Evolutionary conservation across 1,140 invertebrate genomes (phyloP), one percentile per base, ranked within the genome.

Genomic region (Aphis craccivora): DNA sequence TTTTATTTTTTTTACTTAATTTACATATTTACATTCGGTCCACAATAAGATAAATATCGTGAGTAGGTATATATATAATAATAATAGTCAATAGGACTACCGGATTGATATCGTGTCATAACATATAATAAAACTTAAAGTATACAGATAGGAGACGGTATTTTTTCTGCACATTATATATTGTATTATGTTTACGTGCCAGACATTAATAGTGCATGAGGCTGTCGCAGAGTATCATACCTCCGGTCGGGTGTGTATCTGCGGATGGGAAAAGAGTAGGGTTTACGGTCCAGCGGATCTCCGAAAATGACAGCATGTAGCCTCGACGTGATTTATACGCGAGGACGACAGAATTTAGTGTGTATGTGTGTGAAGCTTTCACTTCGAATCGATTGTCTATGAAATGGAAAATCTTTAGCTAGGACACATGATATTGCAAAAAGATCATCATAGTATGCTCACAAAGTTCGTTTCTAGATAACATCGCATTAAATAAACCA

Each of bases 131-230:
- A 30, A 30, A 67, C 60, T 67, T 67, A 67, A 67, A 81, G 81
- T 23, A 67, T 67, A 84, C 20, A 84, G 81, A 37, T 35, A 84
- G 40, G 84, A 45, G 84, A 86, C 40, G 25, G 30, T 14, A 45
- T 88, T 88, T 88, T 48, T 88, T 48, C 86, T 30, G 4, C 22
- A 11, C 8, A 23, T 30, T 45, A 18, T 30, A n/a, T 87, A 30
- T 35, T 30, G 22, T 37, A 25, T 40, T 37, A 25, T 40, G 22
- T 53, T 53, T 18, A 53, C n/a, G 48, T n/a, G 87, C 25, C 25
- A 35, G 9, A 51, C 87, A 51, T 89, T 89, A 53, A 89, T 89
- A 35, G 45, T 89, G 87, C n/a, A 43, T 35, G 87, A 35, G 87
- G 45, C 30, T 45, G 45, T 67, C 60, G 60, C 60, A 14, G 30